phyloP scores from a whole-genome alignment of 2,113 vertebrate genomes.

The Lipotes vexillifer region DNA sequence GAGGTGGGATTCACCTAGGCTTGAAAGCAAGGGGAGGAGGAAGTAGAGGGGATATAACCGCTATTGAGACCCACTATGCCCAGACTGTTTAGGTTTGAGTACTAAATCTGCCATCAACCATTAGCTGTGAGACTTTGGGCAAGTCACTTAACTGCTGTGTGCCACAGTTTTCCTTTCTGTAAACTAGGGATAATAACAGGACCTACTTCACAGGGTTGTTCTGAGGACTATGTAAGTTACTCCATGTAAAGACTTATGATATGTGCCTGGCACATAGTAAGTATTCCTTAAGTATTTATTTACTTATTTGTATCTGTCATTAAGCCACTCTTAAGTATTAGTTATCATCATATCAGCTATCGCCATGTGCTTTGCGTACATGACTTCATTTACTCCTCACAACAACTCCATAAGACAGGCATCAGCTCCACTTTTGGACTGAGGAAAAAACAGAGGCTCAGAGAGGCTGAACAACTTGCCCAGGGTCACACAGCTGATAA shows the following conservation, averaged over 20 bases:
- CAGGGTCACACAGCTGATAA: background rate
- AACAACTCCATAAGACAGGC: background rate
- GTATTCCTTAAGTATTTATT: background rate
- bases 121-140: conserved; percentile 2
- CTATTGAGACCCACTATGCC: background rate
- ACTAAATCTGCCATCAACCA: background rate
- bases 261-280: background rate
- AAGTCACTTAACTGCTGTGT: background rate
- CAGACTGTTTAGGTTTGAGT: background rate
- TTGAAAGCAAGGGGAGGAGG: background rate
- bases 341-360: background rate
- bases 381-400: background rate
- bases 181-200: background rate
- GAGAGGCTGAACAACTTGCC: background rate
- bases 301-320: too few relatives aligned
- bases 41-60: background rate
- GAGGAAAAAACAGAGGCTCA: background rate
- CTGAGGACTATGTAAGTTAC: background rate
- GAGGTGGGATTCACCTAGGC: background rate
- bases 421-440: background rate
- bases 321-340: background rate
- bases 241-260: background rate
- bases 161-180: background rate
- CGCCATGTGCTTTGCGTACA: background rate
- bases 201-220: background rate